These are phyloP conservation scores for Drosophila flavopinicola DNA, from an alignment of 2,888 invertebrate species.

Conservation along the genomic window DNA sequence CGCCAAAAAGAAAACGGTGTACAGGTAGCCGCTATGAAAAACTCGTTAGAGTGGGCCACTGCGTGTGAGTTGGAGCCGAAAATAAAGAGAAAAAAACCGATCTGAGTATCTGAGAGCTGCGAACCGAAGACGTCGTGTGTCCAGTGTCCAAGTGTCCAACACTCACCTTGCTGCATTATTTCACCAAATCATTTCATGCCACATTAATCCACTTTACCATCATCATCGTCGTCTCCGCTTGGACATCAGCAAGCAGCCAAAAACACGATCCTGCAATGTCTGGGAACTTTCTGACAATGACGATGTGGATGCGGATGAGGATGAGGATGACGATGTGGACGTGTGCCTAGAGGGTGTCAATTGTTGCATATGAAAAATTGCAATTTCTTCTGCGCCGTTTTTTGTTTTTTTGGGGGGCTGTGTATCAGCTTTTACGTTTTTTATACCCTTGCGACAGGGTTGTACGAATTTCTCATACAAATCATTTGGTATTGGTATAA, in stretches of 20 bases:
- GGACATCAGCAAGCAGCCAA: slow-evolving; percentile 55
- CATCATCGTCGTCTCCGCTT: slow-evolving; percentile 56
- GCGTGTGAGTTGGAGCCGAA: slow-evolving; percentile 64
- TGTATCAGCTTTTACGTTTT: slow-evolving; percentile 17
- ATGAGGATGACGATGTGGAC: slow-evolving; percentile 51
- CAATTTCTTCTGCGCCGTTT: slow-evolving; percentile 70
- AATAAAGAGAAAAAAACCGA: slow-evolving; percentile 1
- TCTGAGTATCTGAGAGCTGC: slow-evolving; percentile 10
- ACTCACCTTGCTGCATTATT: slow-evolving; percentile 53
- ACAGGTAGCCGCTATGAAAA: slow-evolving; percentile 71
- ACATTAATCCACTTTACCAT: slow-evolving; percentile 64
- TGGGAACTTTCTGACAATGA: slow-evolving; percentile 67
- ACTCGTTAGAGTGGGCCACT: slow-evolving; percentile 72
- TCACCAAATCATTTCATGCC: slow-evolving; percentile 64
- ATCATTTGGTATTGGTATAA: too few species aligned
- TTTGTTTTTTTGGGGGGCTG: slow-evolving; percentile 37
- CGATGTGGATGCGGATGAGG: slow-evolving; percentile 32
- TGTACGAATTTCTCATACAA: neutral
- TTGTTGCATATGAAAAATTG: slow-evolving; percentile 78
- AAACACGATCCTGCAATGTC: slow-evolving; percentile 57
- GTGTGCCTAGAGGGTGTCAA: slow-evolving; percentile 82
- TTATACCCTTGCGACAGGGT: slow-evolving; percentile 20
- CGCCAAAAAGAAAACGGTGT: slow-evolving; percentile 40
- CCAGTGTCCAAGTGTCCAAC: slow-evolving; percentile 53
- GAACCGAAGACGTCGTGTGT: slow-evolving; percentile 31